phyloP scores from a whole-genome alignment of 2,888 invertebrate species.

The Beris morrisii region DNA sequence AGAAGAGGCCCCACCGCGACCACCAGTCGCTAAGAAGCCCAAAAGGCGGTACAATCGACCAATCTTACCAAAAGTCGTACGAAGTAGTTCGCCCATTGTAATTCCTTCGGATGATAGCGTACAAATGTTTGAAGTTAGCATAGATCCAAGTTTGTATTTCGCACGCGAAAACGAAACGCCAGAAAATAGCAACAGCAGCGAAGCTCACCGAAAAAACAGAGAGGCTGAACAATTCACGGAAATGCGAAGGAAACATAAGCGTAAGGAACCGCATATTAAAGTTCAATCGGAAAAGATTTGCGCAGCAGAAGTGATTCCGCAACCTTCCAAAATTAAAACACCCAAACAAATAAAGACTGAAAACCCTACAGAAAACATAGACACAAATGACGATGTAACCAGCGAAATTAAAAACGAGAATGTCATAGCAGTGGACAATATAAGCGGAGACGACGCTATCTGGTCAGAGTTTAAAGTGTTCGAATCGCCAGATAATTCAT shows the following conservation, averaged over 20 bases:
- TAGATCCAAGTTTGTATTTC: conserved; percentile 44
- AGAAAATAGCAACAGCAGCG: conserved; percentile 18
- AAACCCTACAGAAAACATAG: neutral
- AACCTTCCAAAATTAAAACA: neutral
- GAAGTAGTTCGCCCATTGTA: conserved; percentile 14
- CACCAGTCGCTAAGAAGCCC: neutral
- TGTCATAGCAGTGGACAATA: conserved; percentile 29
- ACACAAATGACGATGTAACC: neutral
- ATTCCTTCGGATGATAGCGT: conserved; percentile 43
- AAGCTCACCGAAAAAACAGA: neutral
- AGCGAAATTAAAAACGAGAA: neutral
- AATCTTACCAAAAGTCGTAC: neutral
- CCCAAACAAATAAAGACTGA: neutral
- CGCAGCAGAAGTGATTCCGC: neutral
- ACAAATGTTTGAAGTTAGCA: conserved; percentile 42
- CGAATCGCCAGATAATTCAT: conserved; percentile 30
- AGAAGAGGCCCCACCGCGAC: conserved; percentile 37
- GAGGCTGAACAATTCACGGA: neutral
- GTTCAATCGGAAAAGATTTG: neutral
- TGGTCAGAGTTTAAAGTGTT: conserved; percentile 38
- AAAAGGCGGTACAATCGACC: neutral
- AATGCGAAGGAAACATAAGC: conserved; percentile 26
- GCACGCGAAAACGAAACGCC: conserved; percentile 35
- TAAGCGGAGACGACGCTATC: conserved; percentile 29
- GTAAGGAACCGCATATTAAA: conserved; percentile 24